phyloP scores from a whole-genome alignment of 2,113 vertebrate species.

The Albula glossodonta region DNA sequence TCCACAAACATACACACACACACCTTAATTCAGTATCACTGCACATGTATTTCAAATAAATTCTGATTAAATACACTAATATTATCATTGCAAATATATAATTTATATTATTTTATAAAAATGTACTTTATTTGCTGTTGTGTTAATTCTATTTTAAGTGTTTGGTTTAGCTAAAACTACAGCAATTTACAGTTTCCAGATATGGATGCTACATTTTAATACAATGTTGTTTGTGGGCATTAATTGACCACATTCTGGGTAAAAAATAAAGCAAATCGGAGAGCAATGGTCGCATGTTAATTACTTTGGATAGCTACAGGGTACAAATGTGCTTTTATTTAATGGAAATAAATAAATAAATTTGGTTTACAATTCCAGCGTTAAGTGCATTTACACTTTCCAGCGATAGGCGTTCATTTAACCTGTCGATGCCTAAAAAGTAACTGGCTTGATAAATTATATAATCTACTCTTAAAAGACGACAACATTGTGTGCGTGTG shows the following conservation, averaged over 20 bases:
- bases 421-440: no score
- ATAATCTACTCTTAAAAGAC: no score
- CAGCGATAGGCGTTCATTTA: no score
- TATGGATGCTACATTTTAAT: not conserved
- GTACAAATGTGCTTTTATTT: not conserved
- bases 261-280: not conserved
- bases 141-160: not conserved
- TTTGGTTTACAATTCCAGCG: not conserved
- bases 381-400: no score
- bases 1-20: no score
- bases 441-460: no score
- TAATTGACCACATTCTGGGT: not conserved
- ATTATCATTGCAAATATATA: not conserved
- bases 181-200: not conserved
- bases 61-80: not conserved
- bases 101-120: no score
- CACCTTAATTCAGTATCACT: not conserved
- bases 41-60: not conserved
- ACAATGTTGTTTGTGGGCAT: not conserved
- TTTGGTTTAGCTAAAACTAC: not conserved
- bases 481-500: no score
- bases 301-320: not conserved
- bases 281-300: not conserved
- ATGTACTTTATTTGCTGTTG: not conserved
- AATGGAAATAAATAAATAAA: not conserved